Conservation (phyloP, 2,888 invertebrate genomes). For the Perizoma flavofasciatum region DNA sequence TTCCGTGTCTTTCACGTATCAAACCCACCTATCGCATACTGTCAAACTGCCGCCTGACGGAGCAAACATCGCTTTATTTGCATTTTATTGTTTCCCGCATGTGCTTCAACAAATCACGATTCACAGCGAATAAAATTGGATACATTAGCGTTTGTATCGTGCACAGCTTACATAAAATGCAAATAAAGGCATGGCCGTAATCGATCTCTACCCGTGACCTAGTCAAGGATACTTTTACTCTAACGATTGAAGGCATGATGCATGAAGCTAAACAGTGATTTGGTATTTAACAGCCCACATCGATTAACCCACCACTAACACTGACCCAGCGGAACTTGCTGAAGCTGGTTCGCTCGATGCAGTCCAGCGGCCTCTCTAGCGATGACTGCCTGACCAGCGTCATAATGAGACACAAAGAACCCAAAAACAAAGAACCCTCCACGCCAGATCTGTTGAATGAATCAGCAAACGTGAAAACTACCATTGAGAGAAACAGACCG, state of each 20-base stretch:
- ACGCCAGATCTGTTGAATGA: slow-evolving; percentile 85
- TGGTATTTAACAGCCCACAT: slow-evolving; percentile 82
- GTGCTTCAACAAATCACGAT: slow-evolving; percentile 72
- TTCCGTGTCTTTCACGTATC: slow-evolving; percentile 54
- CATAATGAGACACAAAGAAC: slow-evolving; percentile 79
- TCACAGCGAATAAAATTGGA: slow-evolving; percentile 64
- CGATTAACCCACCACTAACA: slow-evolving; percentile 83
- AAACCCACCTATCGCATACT: slow-evolving; percentile 58
- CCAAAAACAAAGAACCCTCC: slow-evolving; percentile 77
- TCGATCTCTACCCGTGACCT: slow-evolving; percentile 55
- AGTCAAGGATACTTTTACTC: slow-evolving; percentile 53
- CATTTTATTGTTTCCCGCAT: slow-evolving; percentile 82
- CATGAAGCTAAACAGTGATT: slow-evolving; percentile 74
- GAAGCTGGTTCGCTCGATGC: slow-evolving; percentile 84
- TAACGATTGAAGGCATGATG: slow-evolving; percentile 71
- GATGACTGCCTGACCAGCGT: slow-evolving; percentile 81
- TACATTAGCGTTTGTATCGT: slow-evolving; percentile 66
- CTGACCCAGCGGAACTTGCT: slow-evolving; percentile 84
- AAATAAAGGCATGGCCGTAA: slow-evolving; percentile 70
- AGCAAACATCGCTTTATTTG: slow-evolving; percentile 80
- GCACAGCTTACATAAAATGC: slow-evolving; percentile 83
- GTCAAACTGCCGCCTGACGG: slow-evolving; percentile 56
- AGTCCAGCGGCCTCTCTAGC: slow-evolving; percentile 82
- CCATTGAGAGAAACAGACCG: slow-evolving; percentile 84
- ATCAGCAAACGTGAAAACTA: slow-evolving; percentile 78